Conservation (phyloP, 2,113 vertebrate species). For the Phaetusa simplex region DNA sequence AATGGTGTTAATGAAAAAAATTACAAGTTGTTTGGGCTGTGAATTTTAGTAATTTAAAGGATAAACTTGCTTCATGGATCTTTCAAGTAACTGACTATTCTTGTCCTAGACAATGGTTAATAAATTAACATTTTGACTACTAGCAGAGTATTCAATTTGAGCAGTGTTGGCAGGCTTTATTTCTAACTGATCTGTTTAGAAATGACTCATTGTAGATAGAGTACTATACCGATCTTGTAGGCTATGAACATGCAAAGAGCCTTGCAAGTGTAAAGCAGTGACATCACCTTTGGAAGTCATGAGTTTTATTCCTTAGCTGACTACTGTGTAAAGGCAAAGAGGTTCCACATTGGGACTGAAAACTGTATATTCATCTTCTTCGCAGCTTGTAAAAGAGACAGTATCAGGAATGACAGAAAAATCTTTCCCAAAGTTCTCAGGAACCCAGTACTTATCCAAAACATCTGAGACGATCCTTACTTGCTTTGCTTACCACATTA, state of each 20-base stretch:
- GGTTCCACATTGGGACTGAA: neutral
- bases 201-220: neutral
- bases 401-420: neutral
- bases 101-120: neutral
- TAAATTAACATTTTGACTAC: neutral
- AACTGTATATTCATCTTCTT: neutral
- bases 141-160: neutral
- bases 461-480: neutral
- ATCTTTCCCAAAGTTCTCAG: neutral
- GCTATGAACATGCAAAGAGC: neutral
- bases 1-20: neutral
- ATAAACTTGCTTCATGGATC: neutral
- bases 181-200: neutral
- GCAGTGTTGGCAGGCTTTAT: neutral
- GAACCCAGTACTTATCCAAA: neutral
- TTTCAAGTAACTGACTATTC: neutral
- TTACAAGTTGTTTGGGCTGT: neutral
- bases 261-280: neutral
- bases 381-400: neutral
- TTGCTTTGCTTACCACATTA: neutral
- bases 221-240: fast-evolving
- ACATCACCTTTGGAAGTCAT: neutral
- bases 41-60: neutral
- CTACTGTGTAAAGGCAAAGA: neutral
- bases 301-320: neutral